Conservation (phyloP, 2,888 invertebrate genomes). For the Glyphotaelius pellucidus region DNA sequence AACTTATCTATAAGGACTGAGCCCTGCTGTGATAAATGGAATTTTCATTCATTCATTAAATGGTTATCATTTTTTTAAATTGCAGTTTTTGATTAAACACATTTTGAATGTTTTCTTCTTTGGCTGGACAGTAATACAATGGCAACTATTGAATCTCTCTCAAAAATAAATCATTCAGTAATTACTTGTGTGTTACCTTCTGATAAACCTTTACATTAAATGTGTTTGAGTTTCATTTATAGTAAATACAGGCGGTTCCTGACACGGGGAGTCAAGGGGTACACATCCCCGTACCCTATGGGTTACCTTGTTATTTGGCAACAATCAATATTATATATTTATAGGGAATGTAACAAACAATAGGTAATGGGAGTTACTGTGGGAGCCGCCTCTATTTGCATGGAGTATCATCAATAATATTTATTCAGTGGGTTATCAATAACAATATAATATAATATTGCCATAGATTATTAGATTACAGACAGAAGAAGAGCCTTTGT, state of each 20-base stretch:
- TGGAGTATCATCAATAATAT: neutral
- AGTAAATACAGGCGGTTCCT: neutral
- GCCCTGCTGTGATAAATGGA: conserved; percentile 60
- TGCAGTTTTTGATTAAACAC: conserved; percentile 6
- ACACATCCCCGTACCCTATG: neutral
- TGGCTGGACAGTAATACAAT: conserved; percentile 7
- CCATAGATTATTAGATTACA: neutral
- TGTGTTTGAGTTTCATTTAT: neutral
- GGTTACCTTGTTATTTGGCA: neutral
- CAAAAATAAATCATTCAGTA: neutral
- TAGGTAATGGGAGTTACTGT: neutral
- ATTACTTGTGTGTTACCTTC: neutral
- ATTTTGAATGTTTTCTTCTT: conserved; percentile 3
- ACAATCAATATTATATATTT: neutral
- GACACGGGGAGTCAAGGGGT: neutral
- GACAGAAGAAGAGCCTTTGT: conserved; percentile 14
- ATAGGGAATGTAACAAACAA: neutral
- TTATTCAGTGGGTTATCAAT: neutral
- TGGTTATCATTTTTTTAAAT: conserved; percentile 35
- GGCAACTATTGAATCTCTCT: neutral
- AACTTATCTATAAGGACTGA: conserved; percentile 55
- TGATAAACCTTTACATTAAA: neutral
- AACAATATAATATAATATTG: neutral
- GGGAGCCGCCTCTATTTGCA: neutral
- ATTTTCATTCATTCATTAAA: conserved; percentile 52